A percentile compares a stretch with the other conserved stretches of the same genome.
Conservation (phyloP, 1,140 invertebrate species). For the Papilio dardanus region DNA sequence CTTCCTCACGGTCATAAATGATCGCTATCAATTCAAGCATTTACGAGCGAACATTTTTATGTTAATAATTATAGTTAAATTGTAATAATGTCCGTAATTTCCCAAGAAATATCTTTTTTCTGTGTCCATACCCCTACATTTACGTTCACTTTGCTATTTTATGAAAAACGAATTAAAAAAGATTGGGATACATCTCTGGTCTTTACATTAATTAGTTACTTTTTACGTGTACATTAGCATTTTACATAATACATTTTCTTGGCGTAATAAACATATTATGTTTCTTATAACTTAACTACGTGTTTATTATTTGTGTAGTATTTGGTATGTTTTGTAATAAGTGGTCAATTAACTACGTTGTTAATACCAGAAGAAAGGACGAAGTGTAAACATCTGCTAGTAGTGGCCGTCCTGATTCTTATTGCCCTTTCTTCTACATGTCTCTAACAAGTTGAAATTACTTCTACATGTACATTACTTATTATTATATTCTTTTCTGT, state of each 20-base stretch:
- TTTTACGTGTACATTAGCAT: no score
- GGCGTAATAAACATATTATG: no score
- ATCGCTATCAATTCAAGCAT: background rate
- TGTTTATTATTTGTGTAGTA: no score
- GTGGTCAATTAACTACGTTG: background rate
- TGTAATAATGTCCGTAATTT: no score
- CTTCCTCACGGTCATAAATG: constrained; percentile 14
- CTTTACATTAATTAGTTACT: no score
- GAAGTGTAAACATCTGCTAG: constrained; percentile 17
- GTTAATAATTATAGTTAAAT: background rate
- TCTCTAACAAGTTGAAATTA: background rate
- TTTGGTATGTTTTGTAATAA: background rate
- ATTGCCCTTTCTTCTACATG: background rate
- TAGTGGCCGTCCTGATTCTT: constrained; percentile 12
- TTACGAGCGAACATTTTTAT: constrained; percentile 9
- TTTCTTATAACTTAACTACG: no score
- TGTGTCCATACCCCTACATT: no score
- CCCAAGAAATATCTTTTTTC: no score
- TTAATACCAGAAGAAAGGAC: constrained; percentile 2
- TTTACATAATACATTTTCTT: no score
- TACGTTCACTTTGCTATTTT: no score
- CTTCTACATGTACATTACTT: background rate
- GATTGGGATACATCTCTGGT: no score
- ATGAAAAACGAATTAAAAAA: no score
- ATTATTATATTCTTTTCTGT: background rate